These are phyloP conservation scores for Cirrhinus molitorella DNA, from an alignment of 2,797 vertebrate species.

Conservation along the genomic window DNA sequence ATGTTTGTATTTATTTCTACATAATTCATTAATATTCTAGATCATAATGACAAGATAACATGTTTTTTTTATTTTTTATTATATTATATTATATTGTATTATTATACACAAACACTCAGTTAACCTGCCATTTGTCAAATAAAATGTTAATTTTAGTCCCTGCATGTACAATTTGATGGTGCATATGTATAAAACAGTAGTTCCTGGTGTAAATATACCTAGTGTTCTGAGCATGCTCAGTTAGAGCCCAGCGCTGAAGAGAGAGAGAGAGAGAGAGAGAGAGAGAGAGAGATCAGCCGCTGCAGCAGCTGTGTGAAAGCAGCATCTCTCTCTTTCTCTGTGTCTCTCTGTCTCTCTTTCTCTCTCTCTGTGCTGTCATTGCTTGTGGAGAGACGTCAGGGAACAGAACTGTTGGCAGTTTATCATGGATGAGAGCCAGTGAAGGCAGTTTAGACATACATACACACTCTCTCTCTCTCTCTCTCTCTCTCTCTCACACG, in stretches of 20 bases:
- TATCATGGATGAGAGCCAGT: slow-evolving; percentile 42
- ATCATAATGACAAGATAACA: no score
- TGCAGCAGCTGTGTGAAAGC: slow-evolving; percentile 33
- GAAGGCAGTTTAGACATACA: slow-evolving; percentile 24
- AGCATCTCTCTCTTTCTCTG: slow-evolving; percentile 25
- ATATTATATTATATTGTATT: no score
- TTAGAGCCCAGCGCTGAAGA: neutral
- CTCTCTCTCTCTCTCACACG: neutral
- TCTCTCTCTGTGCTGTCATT: slow-evolving; percentile 16
- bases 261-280: slow-evolving; percentile 4
- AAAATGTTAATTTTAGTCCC: neutral
- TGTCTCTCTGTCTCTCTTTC: slow-evolving; percentile 16
- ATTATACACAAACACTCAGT: no score
- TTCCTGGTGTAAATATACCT: neutral
- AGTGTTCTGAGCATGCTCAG: slow-evolving; percentile 38
- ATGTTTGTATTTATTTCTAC: no score
- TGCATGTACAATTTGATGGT: neutral
- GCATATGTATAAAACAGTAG: neutral
- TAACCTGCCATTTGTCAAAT: neutral
- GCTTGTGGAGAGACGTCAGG: slow-evolving; percentile 17
- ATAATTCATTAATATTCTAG: neutral
- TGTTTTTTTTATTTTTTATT: no score
- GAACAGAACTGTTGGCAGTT: slow-evolving; percentile 42
- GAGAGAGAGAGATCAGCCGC: slow-evolving; percentile 10
- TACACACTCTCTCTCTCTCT: neutral